Conservation (phyloP, 2,888 invertebrate species). For the Keiferia lycopersicella region DNA sequence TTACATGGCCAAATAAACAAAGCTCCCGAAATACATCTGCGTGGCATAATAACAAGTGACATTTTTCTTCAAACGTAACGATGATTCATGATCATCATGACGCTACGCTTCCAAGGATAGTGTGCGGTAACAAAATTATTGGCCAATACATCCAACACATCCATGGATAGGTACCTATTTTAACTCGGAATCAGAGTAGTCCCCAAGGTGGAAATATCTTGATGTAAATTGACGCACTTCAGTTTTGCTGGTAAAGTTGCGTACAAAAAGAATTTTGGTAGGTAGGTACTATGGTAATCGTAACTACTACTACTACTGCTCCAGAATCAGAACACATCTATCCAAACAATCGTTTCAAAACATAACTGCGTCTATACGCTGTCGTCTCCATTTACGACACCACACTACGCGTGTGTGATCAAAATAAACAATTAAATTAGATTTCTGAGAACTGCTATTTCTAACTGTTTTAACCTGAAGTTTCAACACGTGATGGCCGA, state of each 20-base stretch:
- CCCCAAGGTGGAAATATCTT: too few species aligned
- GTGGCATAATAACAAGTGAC: neutral
- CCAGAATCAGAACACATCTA: too few species aligned
- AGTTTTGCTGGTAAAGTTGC: too few species aligned
- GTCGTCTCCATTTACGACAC: neutral
- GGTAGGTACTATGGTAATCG: too few species aligned
- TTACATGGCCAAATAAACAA: neutral
- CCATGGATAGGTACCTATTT: too few species aligned
- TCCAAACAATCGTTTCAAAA: too few species aligned
- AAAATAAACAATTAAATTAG: slow-evolving; percentile 46
- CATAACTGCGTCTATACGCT: neutral
- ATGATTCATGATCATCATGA: neutral
- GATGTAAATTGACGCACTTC: too few species aligned
- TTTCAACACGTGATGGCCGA: slow-evolving; percentile 28
- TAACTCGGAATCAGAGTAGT: too few species aligned
- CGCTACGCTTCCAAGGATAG: neutral
- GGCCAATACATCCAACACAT: too few species aligned
- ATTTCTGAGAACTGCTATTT: slow-evolving; percentile 62
- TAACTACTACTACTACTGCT: too few species aligned
- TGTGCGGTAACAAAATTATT: neutral
- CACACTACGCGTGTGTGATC: slow-evolving; percentile 41
- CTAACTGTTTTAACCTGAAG: slow-evolving; percentile 42
- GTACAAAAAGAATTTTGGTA: too few species aligned
- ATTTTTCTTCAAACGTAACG: neutral
- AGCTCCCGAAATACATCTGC: neutral